These are phyloP conservation scores for Azemiops feae DNA, from an alignment of 2,113 vertebrate genomes.

Conservation along the genomic window DNA sequence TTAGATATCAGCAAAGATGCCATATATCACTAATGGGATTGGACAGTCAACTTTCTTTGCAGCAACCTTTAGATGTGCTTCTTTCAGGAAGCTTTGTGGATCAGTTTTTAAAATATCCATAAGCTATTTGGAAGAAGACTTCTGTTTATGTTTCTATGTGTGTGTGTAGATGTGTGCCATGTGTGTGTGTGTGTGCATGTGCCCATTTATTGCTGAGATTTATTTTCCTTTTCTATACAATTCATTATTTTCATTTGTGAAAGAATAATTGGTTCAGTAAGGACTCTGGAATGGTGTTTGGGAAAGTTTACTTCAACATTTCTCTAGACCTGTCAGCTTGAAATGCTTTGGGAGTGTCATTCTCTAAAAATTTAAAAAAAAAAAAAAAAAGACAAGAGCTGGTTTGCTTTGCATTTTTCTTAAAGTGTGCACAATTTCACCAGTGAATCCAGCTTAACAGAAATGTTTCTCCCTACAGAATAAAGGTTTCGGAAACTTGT, in stretches of 20 bases:
- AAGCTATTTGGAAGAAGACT: not conserved
- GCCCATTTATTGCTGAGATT: not conserved
- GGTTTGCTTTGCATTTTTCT: constrained; percentile 11
- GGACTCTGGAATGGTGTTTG: constrained; percentile 40
- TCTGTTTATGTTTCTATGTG: not conserved
- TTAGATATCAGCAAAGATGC: not conserved
- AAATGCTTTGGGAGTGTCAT: not conserved
- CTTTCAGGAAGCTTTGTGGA: not conserved
- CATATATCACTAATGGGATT: not conserved
- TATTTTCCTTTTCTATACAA: not conserved
- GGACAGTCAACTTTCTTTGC: not conserved
- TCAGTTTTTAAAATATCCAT: not conserved
- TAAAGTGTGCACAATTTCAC: constrained; percentile 51
- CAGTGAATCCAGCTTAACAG: constrained; percentile 54
- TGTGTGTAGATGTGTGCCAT: not conserved
- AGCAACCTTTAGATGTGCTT: not conserved
- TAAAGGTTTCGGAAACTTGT: constrained; percentile 49
- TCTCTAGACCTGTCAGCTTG: constrained; percentile 38
- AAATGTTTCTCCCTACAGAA: constrained; percentile 56
- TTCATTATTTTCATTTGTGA: not conserved
- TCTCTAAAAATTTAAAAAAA: constrained; percentile 8
- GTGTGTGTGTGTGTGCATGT: not conserved
- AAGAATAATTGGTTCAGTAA: constrained; percentile 23
- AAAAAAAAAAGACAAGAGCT: not conserved
- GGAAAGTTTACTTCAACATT: constrained; percentile 30